Conservation (phyloP, 2,797 vertebrate species). For the Sebastes aleutianus region DNA sequence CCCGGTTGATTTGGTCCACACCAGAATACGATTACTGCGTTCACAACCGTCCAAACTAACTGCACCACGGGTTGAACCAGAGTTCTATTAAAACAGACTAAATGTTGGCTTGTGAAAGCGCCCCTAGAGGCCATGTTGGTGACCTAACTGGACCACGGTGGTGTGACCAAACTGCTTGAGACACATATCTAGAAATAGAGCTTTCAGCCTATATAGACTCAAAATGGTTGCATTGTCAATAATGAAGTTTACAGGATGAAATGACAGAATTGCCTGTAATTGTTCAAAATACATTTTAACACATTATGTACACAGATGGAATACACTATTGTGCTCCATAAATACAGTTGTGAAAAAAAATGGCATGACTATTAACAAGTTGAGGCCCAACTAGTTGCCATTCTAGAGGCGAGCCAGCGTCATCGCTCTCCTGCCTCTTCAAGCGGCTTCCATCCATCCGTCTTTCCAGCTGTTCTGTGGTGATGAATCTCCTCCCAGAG, state of each 20-base stretch:
- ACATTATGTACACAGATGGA: neutral
- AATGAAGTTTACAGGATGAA: neutral
- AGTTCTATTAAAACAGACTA: too few species aligned
- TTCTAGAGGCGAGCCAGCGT: neutral
- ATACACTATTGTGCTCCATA: neutral
- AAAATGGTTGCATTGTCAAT: neutral
- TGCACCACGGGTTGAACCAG: too few species aligned
- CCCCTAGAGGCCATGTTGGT: neutral
- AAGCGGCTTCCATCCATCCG: slow-evolving; percentile 48
- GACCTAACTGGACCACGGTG: neutral
- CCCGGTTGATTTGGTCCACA: too few species aligned
- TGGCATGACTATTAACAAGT: neutral
- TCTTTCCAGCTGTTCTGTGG: slow-evolving; percentile 68
- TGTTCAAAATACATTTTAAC: neutral
- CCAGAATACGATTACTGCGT: too few species aligned
- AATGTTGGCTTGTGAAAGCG: too few species aligned
- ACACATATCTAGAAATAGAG: neutral
- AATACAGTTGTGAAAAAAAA: slow-evolving; percentile 4
- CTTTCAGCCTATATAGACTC: neutral
- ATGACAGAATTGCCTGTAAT: neutral
- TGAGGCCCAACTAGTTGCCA: neutral
- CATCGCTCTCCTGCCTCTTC: slow-evolving; percentile 10
- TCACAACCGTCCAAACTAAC: too few species aligned
- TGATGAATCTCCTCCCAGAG: slow-evolving; percentile 91
- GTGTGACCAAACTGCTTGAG: neutral